A percentile compares a stretch with the other conserved stretches of the same genome.
Evolutionary conservation across 2,113 vertebrate species (phyloP).

Genomic region (Neodontobutis hainanensis): DNA sequence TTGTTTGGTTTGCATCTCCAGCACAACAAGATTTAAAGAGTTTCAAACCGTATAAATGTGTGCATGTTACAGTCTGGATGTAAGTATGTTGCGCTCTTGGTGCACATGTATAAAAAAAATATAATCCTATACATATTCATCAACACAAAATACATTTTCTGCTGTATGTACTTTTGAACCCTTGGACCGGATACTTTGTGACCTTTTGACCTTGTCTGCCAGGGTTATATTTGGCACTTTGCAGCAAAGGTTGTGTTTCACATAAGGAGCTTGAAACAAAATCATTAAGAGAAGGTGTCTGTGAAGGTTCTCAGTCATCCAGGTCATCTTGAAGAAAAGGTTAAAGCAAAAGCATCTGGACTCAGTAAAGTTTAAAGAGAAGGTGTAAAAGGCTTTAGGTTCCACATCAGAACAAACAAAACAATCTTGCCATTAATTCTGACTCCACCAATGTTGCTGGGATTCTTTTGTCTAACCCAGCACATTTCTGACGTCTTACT

Average conservation of each 20-base stretch:
- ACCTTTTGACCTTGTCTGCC: constrained; percentile 25
- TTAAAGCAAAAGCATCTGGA: too few species aligned
- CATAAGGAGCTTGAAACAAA: not conserved
- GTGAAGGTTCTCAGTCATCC: too few species aligned
- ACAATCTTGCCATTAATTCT: not conserved
- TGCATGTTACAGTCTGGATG: constrained; percentile 8
- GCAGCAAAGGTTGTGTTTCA: not conserved
- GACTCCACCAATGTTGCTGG: not conserved
- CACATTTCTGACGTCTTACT: not conserved
- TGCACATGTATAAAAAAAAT: constrained; percentile 5
- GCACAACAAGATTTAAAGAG: constrained; percentile 51
- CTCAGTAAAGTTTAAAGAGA: too few species aligned
- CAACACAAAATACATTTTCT: constrained; percentile 1
- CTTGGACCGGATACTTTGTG: constrained; percentile 5
- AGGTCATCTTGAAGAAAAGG: too few species aligned
- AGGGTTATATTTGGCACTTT: constrained; percentile 11
- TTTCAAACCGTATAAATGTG: constrained; percentile 32
- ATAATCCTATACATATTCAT: not conserved
- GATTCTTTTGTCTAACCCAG: not conserved
- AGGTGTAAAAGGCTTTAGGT: not conserved
- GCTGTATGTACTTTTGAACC: constrained; percentile 21
- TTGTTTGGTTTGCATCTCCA: constrained; percentile 46
- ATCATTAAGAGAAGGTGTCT: too few species aligned
- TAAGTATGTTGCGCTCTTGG: not conserved
- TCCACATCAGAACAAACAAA: not conserved